Base-by-base conservation (phyloP, 1,140 invertebrate genomes). In the Rhagoletis pomonella region DNA sequence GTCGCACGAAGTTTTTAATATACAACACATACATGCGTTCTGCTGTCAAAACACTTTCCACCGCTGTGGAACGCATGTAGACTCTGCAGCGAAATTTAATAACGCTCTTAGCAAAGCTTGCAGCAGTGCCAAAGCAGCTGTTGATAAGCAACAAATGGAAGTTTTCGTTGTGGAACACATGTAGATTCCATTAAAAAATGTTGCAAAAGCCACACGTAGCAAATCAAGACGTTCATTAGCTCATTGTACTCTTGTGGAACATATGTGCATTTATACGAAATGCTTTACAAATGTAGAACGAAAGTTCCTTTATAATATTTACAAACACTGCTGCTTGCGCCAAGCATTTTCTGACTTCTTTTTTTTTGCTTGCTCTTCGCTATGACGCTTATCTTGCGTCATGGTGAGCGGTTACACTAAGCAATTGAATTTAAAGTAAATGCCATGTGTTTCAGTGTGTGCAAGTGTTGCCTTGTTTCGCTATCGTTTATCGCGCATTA, bases 401-500 rank as follows among this genome's bases (percentile, higher is more conserved):
- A 29, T 29, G 1, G 29, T 29, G 29, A 29, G 29, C 29, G 29
- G 29, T 29, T 29, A 50, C 44, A 47, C 42, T 39, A 6, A 1
- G 50, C 47, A 55, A 44, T 73, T 73, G 64, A 19, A 29, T 67
- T 39, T 10, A 10, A 73, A 44, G 44, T 73, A 73, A 73, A 73
- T 73, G 69, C 44, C 39, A 3, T 47, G 12, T 47, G 67, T 81
- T 12, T 81, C 47, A 10, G 64, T 81, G 73, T 81, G 73, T 81
- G 73, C 19, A 12, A 2, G 1, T 67, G 64, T 29, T 67, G 14
- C 42, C 29, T 81, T 81, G n/a, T 39, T 67, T 67, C 29, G 12
- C 73, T 19, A 55, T 81, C 55, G n/a, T 58, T 81, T 55, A 81
- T 55, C n/a, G 73, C 73, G 5, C n/a, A 55, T 81, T 81, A 12